Evolutionary conservation across 2,888 invertebrate genomes (phyloP).

Genomic region (Aphrophora alni): DNA sequence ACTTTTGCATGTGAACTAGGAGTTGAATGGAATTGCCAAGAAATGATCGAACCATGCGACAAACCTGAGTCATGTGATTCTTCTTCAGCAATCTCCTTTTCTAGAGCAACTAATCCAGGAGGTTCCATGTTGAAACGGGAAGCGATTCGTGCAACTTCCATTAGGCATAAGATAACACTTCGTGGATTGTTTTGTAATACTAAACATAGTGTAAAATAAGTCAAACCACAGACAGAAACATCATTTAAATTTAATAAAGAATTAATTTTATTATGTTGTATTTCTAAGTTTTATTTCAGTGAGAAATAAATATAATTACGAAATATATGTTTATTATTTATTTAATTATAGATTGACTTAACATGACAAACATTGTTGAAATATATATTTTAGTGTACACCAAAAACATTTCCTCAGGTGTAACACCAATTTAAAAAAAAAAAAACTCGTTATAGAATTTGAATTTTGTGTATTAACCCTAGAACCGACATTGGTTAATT

Average conservation of each 20-base stretch:
- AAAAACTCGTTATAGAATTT: too few relatives aligned
- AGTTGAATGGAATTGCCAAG: conserved; percentile 72
- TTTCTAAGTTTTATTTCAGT: neutral
- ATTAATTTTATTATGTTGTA: too few relatives aligned
- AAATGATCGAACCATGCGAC: conserved; percentile 59
- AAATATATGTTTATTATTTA: too few relatives aligned
- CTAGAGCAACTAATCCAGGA: conserved; percentile 80
- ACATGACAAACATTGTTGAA: too few relatives aligned
- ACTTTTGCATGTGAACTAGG: conserved; percentile 57
- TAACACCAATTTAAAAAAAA: too few relatives aligned
- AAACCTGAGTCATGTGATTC: conserved; percentile 69
- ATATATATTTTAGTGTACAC: too few relatives aligned
- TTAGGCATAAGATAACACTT: conserved; percentile 81
- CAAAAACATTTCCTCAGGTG: too few relatives aligned
- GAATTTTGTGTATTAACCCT: too few relatives aligned
- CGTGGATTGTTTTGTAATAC: conserved; percentile 85
- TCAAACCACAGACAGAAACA: conserved; percentile 3
- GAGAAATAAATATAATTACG: too few relatives aligned
- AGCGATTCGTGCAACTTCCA: conserved; percentile 85
- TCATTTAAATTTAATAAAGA: neutral
- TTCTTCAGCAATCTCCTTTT: conserved; percentile 85
- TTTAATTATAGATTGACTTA: too few relatives aligned
- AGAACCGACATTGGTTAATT: too few relatives aligned
- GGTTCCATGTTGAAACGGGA: conserved; percentile 80
- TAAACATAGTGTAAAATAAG: conserved; percentile 53